phyloP scores from a whole-genome alignment of 2,888 invertebrate species.

The Embidobia sp. region DNA sequence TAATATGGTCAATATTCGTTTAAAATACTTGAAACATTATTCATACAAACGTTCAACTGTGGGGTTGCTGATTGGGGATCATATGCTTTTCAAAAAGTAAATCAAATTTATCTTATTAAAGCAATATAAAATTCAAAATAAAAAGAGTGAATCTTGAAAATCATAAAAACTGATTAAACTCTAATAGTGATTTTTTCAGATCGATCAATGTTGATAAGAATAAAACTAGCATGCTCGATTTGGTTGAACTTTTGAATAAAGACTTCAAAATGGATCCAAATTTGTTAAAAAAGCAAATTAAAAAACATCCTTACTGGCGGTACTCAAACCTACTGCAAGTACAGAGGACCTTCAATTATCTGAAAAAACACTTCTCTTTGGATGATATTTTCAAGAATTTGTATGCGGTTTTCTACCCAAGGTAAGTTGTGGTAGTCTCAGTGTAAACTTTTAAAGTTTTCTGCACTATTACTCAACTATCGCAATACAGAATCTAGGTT shows the following conservation, averaged over 20 bases:
- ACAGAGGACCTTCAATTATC: constrained; percentile 84
- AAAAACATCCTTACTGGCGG: constrained; percentile 86
- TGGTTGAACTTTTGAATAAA: constrained; percentile 55
- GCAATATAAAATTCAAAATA: constrained; percentile 68
- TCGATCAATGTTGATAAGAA: not conserved
- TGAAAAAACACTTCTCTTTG: constrained; percentile 83
- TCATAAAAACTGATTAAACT: not conserved
- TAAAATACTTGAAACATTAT: constrained; percentile 83
- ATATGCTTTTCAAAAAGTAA: constrained; percentile 79
- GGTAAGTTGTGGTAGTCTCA: constrained; percentile 1
- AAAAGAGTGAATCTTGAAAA: not conserved
- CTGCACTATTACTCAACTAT: no score
- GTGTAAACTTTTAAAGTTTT: no score
- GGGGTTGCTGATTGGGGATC: constrained; percentile 80
- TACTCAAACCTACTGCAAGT: constrained; percentile 85
- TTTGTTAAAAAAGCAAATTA: constrained; percentile 78
- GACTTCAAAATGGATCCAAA: constrained; percentile 55
- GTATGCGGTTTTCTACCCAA: constrained; percentile 86
- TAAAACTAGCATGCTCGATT: not conserved
- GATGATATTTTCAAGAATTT: constrained; percentile 84
- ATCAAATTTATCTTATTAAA: not conserved
- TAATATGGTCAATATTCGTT: constrained; percentile 81
- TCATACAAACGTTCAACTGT: constrained; percentile 82
- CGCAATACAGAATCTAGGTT: no score
- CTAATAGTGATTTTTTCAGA: constrained; percentile 44